These are phyloP conservation scores for Poicephalus gulielmi DNA, from an alignment of 2,113 vertebrate species.

Conservation along the genomic window DNA sequence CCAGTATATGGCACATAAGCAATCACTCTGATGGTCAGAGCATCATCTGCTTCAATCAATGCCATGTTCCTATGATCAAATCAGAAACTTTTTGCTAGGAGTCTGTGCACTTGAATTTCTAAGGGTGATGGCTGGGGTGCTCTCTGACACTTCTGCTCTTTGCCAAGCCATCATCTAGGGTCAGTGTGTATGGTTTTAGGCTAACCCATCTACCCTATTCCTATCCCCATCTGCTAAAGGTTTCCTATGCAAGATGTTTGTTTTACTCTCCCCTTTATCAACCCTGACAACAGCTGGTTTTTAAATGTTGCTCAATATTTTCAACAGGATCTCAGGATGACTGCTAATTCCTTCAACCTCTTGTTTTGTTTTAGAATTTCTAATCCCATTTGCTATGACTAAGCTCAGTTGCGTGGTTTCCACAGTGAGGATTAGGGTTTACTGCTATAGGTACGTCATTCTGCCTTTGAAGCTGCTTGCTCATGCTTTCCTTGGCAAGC, in stretches of 20 bases:
- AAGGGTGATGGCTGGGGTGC: not conserved
- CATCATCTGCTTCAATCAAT: not conserved
- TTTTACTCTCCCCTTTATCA: not conserved
- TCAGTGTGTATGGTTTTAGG: not conserved
- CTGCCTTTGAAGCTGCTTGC: conserved; percentile 61
- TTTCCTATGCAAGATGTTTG: not conserved
- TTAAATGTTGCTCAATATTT: conserved; percentile 45
- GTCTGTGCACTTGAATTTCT: not conserved
- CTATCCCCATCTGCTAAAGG: rapidly evolving
- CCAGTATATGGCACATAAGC: not conserved
- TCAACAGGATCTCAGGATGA: not conserved
- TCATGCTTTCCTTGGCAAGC: conserved; percentile 55
- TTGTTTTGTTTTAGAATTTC: conserved; percentile 45
- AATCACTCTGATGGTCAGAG: rapidly evolving
- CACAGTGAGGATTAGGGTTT: conserved; percentile 28
- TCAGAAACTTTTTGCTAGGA: not conserved
- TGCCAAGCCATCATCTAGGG: not conserved
- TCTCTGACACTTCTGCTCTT: not conserved
- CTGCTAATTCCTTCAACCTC: not conserved
- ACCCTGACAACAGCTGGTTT: not conserved
- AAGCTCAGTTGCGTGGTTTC: conserved; percentile 28
- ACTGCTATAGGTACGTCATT: conserved; percentile 39
- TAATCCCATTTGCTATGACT: conserved; percentile 47
- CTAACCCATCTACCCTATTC: not conserved
- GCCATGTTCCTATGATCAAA: not conserved